Evolutionary conservation across 2,797 vertebrate genomes (phyloP).

Genomic region (Carcharodon carcharias): DNA sequence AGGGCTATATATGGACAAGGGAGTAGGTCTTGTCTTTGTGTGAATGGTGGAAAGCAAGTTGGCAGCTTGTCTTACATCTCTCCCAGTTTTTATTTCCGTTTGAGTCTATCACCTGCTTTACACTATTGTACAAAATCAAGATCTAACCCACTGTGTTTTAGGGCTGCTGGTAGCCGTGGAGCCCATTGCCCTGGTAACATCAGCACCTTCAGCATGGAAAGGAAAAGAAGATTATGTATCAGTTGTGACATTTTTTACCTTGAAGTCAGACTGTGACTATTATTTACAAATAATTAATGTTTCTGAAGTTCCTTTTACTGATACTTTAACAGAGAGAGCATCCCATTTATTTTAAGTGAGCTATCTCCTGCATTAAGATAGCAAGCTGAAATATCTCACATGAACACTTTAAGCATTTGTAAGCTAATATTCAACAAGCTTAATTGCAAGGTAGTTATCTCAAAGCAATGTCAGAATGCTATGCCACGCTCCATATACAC

Average conservation of each 20-base stretch:
- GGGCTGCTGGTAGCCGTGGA: not conserved
- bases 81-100: not conserved
- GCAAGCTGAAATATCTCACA: not conserved
- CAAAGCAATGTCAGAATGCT: not conserved
- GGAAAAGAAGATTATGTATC: not conserved
- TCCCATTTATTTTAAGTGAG: slow-evolving; percentile 14
- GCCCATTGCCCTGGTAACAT: not conserved
- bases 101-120: not conserved
- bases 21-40: not conserved
- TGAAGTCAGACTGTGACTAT: not conserved
- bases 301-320: not conserved
- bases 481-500: not conserved
- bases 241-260: not conserved
- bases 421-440: not conserved
- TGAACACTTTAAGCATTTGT: not conserved
- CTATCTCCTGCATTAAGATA: not conserved
- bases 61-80: not conserved
- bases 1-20: not conserved
- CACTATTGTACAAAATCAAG: not conserved
- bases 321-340: not conserved
- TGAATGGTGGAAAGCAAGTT: too few species aligned
- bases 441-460: not conserved
- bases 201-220: not conserved
- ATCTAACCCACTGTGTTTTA: not conserved
- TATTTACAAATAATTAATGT: not conserved